Evolutionary conservation across 2,797 vertebrate genomes (phyloP), one percentile per base, ranked within the genome.

Genomic region (Setipinna tenuifilis): DNA sequence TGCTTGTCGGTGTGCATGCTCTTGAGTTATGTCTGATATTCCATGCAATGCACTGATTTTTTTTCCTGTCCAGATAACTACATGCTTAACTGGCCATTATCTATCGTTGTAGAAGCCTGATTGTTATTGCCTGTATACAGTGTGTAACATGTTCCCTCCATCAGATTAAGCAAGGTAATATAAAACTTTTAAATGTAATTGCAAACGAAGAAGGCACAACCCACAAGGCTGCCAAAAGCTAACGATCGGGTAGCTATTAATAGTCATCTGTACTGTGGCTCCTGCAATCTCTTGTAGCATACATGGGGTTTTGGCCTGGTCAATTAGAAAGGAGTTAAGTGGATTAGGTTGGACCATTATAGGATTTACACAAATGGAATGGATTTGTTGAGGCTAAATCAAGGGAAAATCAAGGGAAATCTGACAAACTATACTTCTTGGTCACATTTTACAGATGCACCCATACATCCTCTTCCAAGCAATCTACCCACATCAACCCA

Each of bases 331-430:
- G 88, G 87, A 87, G 88, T 62, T 90, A 91, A 91, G 86, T 88
- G 85, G 90, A 91, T 92, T 89, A 90, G 86, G 89, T 58, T 83
- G 87, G 86, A 87, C 62, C 85, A 86, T 91, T 91, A 88, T 88
- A 85, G 89, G 92, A 91, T 91, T 92, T 90, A 87, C 83, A 86
- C 82, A 86, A 89, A 89, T 85, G 78, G 86, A 89, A 88, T 88
- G 88, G 90, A 90, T 92, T 92, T 90, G 89, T 75, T 82, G 84
- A 85, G 87, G 88, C 89, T 91, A 89, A 89, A 84, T 88, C 85
- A 83, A 82, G 87, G 83, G 71, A 44, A 89, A 89, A 84, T 88
- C 85, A 81, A 82, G 87, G 83, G 71, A 44, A 78, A 78, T 78
- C 65, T 57, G 28, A 84, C 82, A 87, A 31, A 84, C 62, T 84